Conservation (phyloP, 2,113 vertebrate genomes). For the Prunella fulvescens region DNA sequence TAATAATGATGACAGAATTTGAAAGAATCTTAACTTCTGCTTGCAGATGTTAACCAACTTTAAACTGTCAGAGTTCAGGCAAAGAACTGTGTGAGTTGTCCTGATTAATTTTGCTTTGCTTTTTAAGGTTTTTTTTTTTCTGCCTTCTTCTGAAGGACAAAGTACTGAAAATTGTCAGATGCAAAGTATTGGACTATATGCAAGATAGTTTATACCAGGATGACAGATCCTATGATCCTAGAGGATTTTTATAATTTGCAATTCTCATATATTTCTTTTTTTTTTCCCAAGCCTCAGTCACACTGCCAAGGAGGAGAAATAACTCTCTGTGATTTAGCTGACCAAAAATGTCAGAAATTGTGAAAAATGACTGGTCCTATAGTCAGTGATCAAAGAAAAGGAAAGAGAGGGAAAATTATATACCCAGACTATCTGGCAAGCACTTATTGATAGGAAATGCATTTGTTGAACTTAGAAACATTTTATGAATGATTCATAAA, state of each 20-base stretch:
- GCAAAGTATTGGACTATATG: background rate
- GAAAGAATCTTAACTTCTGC: background rate
- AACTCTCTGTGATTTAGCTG: constrained; percentile 8
- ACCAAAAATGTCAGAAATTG: background rate
- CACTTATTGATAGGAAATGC: constrained; percentile 7
- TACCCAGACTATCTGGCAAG: background rate
- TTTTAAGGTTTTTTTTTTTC: background rate
- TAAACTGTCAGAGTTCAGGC: background rate
- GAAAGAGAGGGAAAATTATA: background rate
- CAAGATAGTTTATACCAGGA: background rate
- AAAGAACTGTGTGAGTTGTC: background rate
- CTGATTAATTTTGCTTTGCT: background rate
- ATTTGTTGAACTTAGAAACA: background rate
- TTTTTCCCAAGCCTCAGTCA: background rate
- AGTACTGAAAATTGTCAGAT: background rate
- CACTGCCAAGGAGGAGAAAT: constrained; percentile 17
- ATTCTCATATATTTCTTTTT: background rate
- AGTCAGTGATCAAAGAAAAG: background rate
- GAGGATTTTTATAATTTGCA: constrained; percentile 16
- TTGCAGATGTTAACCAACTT: background rate
- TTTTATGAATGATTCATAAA: constrained; percentile 31
- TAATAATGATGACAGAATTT: background rate
- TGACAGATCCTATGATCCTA: background rate
- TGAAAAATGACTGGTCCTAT: background rate
- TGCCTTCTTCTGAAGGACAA: background rate